phyloP scores from a whole-genome alignment of 2,888 invertebrate species.

The Meteorus colon region DNA sequence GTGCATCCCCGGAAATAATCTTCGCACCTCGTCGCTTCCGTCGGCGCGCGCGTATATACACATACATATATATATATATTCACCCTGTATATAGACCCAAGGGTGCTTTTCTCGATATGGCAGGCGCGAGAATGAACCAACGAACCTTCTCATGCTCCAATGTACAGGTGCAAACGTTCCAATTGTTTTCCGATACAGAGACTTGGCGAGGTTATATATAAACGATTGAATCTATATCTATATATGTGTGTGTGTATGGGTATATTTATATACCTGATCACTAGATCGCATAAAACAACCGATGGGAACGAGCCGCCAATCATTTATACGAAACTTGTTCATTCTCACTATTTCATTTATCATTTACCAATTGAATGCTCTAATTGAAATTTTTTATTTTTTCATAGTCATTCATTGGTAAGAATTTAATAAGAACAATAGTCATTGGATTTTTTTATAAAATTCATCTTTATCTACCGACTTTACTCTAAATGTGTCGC shows the following conservation, averaged over 20 bases:
- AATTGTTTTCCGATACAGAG: constrained; percentile 67
- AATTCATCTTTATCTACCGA: too few species aligned
- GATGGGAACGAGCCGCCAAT: neutral
- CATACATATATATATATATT: neutral
- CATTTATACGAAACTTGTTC: neutral
- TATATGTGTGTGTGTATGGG: neutral
- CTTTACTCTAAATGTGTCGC: too few species aligned
- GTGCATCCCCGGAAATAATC: constrained; percentile 57
- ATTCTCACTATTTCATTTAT: neutral
- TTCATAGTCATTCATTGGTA: too few species aligned
- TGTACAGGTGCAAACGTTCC: constrained; percentile 57
- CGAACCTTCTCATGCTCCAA: constrained; percentile 44
- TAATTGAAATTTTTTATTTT: too few species aligned
- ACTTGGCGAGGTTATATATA: constrained; percentile 1
- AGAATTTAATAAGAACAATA: too few species aligned
- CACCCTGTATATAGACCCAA: neutral
- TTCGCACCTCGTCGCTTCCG: constrained; percentile 52
- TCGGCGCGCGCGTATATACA: constrained; percentile 15
- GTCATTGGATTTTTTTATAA: too few species aligned
- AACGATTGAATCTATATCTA: constrained; percentile 20
- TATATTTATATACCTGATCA: too few species aligned
- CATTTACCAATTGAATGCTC: neutral
- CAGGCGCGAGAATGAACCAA: neutral
- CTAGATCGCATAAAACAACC: neutral
- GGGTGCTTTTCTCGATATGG: constrained; percentile 1